A percentile compares a stretch with the other conserved stretches of the same genome.
Evolutionary conservation across 64 coral and sea anemone species (phyloP).

Genomic region (Pocillopora damicornis): DNA sequence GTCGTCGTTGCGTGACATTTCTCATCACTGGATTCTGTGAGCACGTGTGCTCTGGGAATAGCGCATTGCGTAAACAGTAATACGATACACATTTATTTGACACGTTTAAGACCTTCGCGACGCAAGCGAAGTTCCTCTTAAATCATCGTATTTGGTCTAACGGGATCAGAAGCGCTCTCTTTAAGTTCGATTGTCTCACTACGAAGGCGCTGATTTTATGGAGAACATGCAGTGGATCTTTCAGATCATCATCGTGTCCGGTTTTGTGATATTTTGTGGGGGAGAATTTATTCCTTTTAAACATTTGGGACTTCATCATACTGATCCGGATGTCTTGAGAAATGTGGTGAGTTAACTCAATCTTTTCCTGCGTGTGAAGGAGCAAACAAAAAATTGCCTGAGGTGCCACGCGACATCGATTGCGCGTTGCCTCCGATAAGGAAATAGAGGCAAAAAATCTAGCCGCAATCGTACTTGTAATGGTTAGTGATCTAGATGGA

Average conservation of each 20-base stretch:
- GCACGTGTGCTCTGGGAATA: not conserved
- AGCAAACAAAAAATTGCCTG: no score
- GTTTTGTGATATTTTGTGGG: not conserved
- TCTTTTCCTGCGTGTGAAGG: no score
- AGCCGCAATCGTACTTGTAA: no score
- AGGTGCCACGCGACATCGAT: no score
- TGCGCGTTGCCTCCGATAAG: no score
- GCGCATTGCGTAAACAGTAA: not conserved
- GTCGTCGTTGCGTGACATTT: no score
- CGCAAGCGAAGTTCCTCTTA: not conserved
- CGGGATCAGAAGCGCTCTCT: not conserved
- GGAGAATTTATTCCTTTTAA: slow-evolving; percentile 20
- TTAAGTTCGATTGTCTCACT: not conserved
- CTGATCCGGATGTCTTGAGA: slow-evolving; percentile 1
- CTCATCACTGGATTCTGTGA: no score
- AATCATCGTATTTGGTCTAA: not conserved
- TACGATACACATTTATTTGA: not conserved
- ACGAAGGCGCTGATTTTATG: not conserved
- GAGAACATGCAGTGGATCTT: slow-evolving; percentile 6
- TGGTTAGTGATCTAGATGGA: no score
- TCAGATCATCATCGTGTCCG: not conserved
- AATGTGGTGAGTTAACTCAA: slow-evolving; percentile 9
- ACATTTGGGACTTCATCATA: not conserved
- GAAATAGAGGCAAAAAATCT: no score
- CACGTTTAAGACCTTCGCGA: not conserved